Conservation (phyloP, 2,888 invertebrate species). For the Pasiphila rectangulata region DNA sequence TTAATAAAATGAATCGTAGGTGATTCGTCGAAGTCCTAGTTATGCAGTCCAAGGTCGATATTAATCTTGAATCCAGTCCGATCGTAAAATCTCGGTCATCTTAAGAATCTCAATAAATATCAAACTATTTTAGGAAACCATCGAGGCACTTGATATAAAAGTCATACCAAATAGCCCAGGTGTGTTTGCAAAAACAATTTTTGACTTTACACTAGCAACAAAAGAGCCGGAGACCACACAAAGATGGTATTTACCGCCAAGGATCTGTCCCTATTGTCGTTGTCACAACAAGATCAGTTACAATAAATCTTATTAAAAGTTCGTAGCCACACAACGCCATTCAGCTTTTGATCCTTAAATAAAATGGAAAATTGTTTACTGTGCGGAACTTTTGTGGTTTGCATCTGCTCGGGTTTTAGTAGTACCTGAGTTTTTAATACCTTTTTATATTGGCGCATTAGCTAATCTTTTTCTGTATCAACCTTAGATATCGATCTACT, state of each 20-base stretch:
- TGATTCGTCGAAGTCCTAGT: too few species aligned
- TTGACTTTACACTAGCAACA: conserved; percentile 62
- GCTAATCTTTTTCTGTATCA: conserved; percentile 8
- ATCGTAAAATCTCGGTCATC: not conserved
- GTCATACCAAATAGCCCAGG: conserved; percentile 46
- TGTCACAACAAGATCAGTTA: conserved; percentile 81
- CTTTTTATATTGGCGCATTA: conserved; percentile 5
- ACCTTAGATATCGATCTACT: not conserved
- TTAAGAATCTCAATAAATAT: not conserved
- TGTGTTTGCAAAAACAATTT: conserved; percentile 55
- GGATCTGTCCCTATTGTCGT: conserved; percentile 64
- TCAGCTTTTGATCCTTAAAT: conserved; percentile 64
- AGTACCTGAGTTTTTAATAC: conserved; percentile 17
- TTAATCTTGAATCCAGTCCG: too few species aligned
- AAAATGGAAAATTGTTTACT: conserved; percentile 62
- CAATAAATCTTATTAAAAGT: conserved; percentile 80
- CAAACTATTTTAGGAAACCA: conserved; percentile 1
- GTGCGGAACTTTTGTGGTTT: conserved; percentile 60
- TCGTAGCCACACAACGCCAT: conserved; percentile 63
- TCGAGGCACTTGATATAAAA: conserved; percentile 9
- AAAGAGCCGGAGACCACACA: conserved; percentile 69
- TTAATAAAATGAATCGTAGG: too few species aligned
- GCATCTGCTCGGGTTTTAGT: conserved; percentile 56
- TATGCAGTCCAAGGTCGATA: too few species aligned
- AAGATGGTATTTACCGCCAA: conserved; percentile 64